A percentile compares a stretch with the other conserved stretches of the same genome.
phyloP scores from a whole-genome alignment of 2,797 vertebrate genomes.

The Tenualosa ilisha region DNA sequence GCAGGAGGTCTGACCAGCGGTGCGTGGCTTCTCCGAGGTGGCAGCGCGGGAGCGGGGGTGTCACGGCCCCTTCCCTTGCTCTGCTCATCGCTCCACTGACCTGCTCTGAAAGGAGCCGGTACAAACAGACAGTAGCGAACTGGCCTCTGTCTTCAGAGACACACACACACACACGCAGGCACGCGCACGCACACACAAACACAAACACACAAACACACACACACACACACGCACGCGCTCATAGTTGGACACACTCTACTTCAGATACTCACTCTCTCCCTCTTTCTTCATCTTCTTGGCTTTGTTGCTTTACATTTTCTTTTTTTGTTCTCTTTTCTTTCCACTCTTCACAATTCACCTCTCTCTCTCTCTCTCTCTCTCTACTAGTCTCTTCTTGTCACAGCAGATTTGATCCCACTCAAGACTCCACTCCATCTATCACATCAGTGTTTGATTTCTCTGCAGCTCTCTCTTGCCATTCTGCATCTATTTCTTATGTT shows the following conservation, averaged over 20 bases:
- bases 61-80: background rate
- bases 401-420: background rate
- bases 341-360: background rate
- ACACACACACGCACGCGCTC: background rate
- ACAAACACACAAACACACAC: background rate
- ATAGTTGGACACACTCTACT: background rate
- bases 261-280: background rate
- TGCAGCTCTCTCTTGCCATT: background rate
- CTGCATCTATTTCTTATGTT: background rate
- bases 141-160: background rate
- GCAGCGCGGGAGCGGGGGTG: background rate
- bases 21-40: background rate
- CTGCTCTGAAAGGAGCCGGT: slow-evolving; percentile 17
- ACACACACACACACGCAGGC: background rate
- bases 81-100: slow-evolving; percentile 10
- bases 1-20: background rate
- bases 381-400: background rate
- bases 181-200: background rate
- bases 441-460: background rate
- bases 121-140: slow-evolving; percentile 20
- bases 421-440: background rate
- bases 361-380: background rate
- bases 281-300: background rate
- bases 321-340: background rate
- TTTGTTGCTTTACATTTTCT: slow-evolving; percentile 26